phyloP scores from a whole-genome alignment of 2,888 invertebrate genomes.

The Flexamia atlantica region DNA sequence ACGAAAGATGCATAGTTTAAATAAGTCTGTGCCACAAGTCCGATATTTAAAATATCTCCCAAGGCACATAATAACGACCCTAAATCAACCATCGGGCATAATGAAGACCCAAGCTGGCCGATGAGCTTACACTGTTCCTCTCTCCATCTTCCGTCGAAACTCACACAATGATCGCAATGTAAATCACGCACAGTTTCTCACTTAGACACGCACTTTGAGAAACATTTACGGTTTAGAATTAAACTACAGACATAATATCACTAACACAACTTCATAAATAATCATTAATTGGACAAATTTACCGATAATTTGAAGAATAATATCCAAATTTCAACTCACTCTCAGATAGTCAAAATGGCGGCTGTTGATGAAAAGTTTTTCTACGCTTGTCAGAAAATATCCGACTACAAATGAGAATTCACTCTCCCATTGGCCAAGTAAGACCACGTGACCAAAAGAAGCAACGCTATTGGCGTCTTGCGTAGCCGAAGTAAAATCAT shows the following conservation, averaged over 20 bases:
- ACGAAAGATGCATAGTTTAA: constrained; percentile 71
- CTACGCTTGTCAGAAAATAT: constrained; percentile 94
- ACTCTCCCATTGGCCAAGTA: constrained; percentile 74
- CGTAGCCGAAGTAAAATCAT: constrained; percentile 65
- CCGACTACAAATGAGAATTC: constrained; percentile 76
- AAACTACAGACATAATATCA: constrained; percentile 72
- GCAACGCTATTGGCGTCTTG: constrained; percentile 74
- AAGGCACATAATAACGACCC: constrained; percentile 86
- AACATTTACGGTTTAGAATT: constrained; percentile 66
- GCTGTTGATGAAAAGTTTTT: constrained; percentile 97
- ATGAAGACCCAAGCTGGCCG: constrained; percentile 82
- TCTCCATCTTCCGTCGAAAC: constrained; percentile 86
- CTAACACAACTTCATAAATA: constrained; percentile 72
- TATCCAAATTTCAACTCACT: constrained; percentile 86
- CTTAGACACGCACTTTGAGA: constrained; percentile 67
- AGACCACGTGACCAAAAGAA: constrained; percentile 75
- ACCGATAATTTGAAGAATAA: constrained; percentile 84
- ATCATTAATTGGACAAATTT: constrained; percentile 66
- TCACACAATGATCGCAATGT: constrained; percentile 84
- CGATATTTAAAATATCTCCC: constrained; percentile 84
- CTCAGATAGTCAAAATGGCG: constrained; percentile 94
- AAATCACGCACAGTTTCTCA: constrained; percentile 65
- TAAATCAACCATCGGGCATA: constrained; percentile 89
- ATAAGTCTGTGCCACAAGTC: constrained; percentile 77
- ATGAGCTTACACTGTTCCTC: constrained; percentile 77